Base-by-base conservation (phyloP, 2,888 invertebrate species). In the Metalampra italica region DNA sequence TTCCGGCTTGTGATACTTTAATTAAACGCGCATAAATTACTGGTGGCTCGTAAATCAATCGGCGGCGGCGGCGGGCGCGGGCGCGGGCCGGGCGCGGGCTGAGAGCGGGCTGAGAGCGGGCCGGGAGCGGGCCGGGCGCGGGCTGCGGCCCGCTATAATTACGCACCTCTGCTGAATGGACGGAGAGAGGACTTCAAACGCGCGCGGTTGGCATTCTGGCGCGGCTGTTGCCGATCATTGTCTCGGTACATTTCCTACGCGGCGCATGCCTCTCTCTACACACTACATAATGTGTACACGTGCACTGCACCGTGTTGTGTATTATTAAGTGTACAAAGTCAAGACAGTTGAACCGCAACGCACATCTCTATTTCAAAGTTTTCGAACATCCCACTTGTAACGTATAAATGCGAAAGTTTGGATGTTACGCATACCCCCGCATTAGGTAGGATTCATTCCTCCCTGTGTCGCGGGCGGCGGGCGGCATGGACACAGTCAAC, bases 11-110 rank as follows among this genome's bases (percentile, higher is more conserved):
- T 71, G 71, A 71, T 75, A 78, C 85, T 86, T 84, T 83, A 86
- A 86, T 84, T 84, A 85, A 82, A 83, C 82, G 69, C 55, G 69
- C 78, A 82, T 83, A 82, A 82, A 84, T 84, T 77, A 84, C 68
- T 53, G 48, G 47, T 49, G 53, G 54, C 55, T 68, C 68, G 71
- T 84, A 84, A 83, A 84, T 84, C 84, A 84, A 72, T 84, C 84
- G 74, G 59, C 75, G 63, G 54, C 50, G 55, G 53, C 55, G 3
- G 32, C 32, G 64, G 56, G 53, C 53, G 49, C 53, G 58, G 56
- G 53, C 5, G 9, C 50, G 56, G 45, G 46, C 53, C 59, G 50
- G 45, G 64, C 62, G 48, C n/a, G 56, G 53, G 54, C 48, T 53
- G 59, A 56, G 53, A 5, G 7, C 50, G 55, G 45, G 46, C 53